phyloP scores from a whole-genome alignment of 2,113 vertebrate species.

The Scophthalmus maximus region DNA sequence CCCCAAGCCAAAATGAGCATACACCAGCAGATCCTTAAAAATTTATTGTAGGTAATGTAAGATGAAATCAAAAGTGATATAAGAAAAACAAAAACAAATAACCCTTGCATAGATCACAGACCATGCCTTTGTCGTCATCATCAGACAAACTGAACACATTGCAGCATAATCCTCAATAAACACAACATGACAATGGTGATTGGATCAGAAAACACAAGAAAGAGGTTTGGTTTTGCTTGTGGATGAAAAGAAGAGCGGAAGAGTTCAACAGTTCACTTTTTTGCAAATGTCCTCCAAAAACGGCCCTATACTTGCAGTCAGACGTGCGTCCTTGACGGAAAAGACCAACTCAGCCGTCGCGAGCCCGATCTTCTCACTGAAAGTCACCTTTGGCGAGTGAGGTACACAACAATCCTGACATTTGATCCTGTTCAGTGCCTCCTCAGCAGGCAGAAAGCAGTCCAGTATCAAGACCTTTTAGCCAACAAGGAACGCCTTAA shows the following conservation, averaged over 20 bases:
- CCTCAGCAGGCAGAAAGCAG: conserved; percentile 56
- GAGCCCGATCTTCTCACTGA: conserved; percentile 43
- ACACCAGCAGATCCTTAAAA: conserved; percentile 92
- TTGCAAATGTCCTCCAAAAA: conserved; percentile 54
- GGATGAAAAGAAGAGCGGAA: conserved; percentile 65
- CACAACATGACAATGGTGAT: conserved; percentile 67
- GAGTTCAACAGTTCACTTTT: conserved; percentile 70
- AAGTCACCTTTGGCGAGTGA: conserved; percentile 48
- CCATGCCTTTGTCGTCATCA: conserved; percentile 89
- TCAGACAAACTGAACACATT: conserved; percentile 84
- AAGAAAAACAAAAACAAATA: conserved; percentile 80
- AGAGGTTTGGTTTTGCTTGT: conserved; percentile 65
- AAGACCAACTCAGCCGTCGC: conserved; percentile 53
- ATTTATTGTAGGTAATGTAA: conserved; percentile 95
- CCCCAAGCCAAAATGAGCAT: conserved; percentile 52
- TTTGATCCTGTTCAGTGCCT: conserved; percentile 49
- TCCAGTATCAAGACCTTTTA: conserved; percentile 47
- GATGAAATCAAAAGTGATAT: conserved; percentile 91
- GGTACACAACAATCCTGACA: conserved; percentile 41
- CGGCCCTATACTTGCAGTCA: conserved; percentile 32
- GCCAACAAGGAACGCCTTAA: conserved; percentile 57
- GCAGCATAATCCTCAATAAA: conserved; percentile 72
- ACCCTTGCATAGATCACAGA: conserved; percentile 97
- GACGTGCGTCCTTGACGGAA: conserved; percentile 58
- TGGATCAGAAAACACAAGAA: conserved; percentile 61